phyloP scores from a whole-genome alignment of 2,113 vertebrate genomes.

The Atractosteus spatula region DNA sequence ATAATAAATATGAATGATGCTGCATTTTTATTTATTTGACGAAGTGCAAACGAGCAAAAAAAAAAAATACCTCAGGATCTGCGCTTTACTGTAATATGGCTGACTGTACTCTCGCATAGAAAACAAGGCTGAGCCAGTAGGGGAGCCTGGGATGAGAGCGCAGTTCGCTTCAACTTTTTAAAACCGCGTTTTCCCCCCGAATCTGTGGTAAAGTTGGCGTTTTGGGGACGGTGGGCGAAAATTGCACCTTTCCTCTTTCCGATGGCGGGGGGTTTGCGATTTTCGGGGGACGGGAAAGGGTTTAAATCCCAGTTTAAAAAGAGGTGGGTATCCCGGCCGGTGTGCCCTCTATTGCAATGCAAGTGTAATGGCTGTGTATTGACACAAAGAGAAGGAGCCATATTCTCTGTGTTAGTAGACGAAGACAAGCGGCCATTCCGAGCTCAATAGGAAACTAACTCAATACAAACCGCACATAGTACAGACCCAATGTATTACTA shows the following conservation, averaged over 20 bases:
- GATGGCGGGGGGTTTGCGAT: slow-evolving; percentile 41
- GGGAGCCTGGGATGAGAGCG: slow-evolving; percentile 64
- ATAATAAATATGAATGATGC: neutral
- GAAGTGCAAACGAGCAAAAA: slow-evolving; percentile 28
- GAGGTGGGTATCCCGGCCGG: slow-evolving; percentile 55
- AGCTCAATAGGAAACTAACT: slow-evolving; percentile 67
- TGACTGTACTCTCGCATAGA: slow-evolving; percentile 80
- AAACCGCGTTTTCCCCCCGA: slow-evolving; percentile 58
- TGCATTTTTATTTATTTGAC: neutral
- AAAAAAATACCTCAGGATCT: slow-evolving; percentile 47
- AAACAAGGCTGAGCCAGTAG: slow-evolving; percentile 68
- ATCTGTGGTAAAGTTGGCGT: slow-evolving; percentile 31
- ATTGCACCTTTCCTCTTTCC: slow-evolving; percentile 43
- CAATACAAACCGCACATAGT: slow-evolving; percentile 64
- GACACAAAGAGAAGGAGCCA: slow-evolving; percentile 93
- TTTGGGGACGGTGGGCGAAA: slow-evolving; percentile 58
- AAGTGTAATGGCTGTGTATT: slow-evolving; percentile 76
- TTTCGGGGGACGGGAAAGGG: slow-evolving; percentile 40
- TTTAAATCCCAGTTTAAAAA: slow-evolving; percentile 46
- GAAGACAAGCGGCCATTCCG: slow-evolving; percentile 93
- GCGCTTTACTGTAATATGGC: slow-evolving; percentile 82
- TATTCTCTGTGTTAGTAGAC: slow-evolving; percentile 83
- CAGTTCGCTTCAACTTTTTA: slow-evolving; percentile 85
- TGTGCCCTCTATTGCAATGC: slow-evolving; percentile 69
- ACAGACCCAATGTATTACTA: slow-evolving; percentile 63